Evolutionary conservation across 2,888 invertebrate species (phyloP), one percentile per base, ranked within the genome.

Genomic region (Folsomia manolachei): DNA sequence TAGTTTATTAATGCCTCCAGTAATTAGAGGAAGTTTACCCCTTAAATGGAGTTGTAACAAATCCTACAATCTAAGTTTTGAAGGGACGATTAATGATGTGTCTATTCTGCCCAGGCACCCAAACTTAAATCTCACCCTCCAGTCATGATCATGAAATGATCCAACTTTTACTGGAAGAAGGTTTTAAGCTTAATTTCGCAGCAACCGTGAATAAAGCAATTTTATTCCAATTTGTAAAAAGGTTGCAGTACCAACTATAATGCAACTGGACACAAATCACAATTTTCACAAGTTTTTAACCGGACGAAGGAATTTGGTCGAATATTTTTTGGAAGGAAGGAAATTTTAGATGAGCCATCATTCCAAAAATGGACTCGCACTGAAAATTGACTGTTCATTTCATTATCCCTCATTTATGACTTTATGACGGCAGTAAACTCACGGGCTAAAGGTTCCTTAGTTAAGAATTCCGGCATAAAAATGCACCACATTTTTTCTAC

Each of bases 31-130:
- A 56, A 56, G 56, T 56, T 56, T 56, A 7, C 11, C 11, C 56
- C 56, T n/a, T 56, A 56, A 56, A 56, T 56, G 56, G 56, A 56
- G 21, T 56, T 56, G 19, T 19, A 56, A 56, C 18, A 56, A 56
- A 56, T 56, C n/a, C 56, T 56, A 7, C 7, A 56, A 4, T 56
- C 39, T 39, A 14, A 39, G n/a, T n/a, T 39, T 4, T 39, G 39
- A 39, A 39, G 39, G 39, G 39, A 39, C 39, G 39, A 39, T 39
- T 39, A 39, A 39, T 39, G 39, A 39, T 14, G 39, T 39, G 39
- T 39, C 39, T 39, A 39, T 39, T 39, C 39, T n/a, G 39, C 4
- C 39, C 7, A 39, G 7, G 7, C 39, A 9, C 14, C 39, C 39
- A 39, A 39, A 4, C 14, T 14, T 39, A n/a, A n/a, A n/a, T 39